These are phyloP conservation scores for Ellobius talpinus DNA, from an alignment of 2,113 vertebrate species.

Conservation along the genomic window DNA sequence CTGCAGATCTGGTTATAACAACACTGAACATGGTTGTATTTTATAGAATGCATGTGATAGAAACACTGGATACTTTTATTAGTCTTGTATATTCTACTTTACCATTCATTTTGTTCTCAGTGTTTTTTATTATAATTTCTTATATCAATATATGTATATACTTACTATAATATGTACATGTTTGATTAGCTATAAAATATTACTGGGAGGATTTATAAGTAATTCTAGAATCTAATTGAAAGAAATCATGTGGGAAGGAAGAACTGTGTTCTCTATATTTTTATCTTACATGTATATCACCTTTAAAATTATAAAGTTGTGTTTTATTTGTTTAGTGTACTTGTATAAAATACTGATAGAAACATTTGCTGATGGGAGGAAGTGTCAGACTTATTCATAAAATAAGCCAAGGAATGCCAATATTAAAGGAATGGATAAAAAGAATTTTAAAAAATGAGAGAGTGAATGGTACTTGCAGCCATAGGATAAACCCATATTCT, in stretches of 20 bases:
- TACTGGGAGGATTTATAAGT: conserved; percentile 57
- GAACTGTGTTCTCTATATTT: conserved; percentile 19
- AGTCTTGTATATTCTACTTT: conserved; percentile 20
- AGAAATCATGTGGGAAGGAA: conserved; percentile 32
- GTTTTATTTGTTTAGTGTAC: background rate
- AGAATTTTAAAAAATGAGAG: background rate
- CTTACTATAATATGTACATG: background rate
- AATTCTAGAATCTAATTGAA: conserved; percentile 29
- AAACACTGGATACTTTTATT: conserved; percentile 41
- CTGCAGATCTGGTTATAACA: too few species aligned
- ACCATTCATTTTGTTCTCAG: conserved; percentile 8
- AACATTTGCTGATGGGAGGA: background rate
- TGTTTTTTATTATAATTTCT: conserved; percentile 43
- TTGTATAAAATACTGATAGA: background rate
- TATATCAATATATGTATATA: background rate
- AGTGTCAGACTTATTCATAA: background rate
- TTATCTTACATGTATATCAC: background rate
- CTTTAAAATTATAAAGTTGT: conserved; percentile 21
- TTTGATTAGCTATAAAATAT: conserved; percentile 36
- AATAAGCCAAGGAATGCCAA: background rate
- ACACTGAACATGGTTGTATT: background rate
- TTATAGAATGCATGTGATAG: background rate
- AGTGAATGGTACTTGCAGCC: background rate
- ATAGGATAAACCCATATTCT: background rate
- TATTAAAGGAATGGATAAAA: background rate